Evolutionary conservation across 2,888 invertebrate species (phyloP), one percentile per base, ranked within the genome.

Genomic region (Cryptus armator): DNA sequence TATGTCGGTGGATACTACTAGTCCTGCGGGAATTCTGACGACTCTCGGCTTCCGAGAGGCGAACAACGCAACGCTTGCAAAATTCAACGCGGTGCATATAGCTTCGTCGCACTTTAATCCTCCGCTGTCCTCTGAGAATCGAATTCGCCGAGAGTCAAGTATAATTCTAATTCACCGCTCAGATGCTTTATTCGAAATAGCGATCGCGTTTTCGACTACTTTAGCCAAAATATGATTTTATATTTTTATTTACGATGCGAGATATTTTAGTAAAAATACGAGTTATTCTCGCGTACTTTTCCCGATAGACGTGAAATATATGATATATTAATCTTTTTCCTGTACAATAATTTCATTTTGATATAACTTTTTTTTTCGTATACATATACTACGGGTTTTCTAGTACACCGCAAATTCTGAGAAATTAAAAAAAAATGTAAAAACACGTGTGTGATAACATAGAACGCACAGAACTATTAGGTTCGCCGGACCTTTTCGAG

Each of bases 21-120:
- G 24, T 19, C 56, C 56, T 3, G 56, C 19, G 56, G 24, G 24
- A 46, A 68, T 56, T 56, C 46, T 48, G 79, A 59, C 62, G 48
- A 56, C 56, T 24, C 56, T 56, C 56, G 56, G 19, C 56, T 56
- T 56, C 56, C 56, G 56, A 24, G 56, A 56, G 4, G 56, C 16
- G 10, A 24, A 53, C 19, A 9, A 53, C 19, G 16, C 53, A 19
- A 19, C 10, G 19, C 56, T 56, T 19, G 56, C 24, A 56, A 56
- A 53, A 53, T 53, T n/a, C 16, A 53, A 16, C 7, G 2, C 53
- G 53, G 9, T 7, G 53, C n/a, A 56, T 24, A 10, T 16, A 16
- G 56, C 19, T 56, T 56, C 19, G 24, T 24, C 19, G 12, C 24
- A 24, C 56, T 56, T 19, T 16, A 53, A 16, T 53, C 10, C 24